Percentiles rank a stretch among this genome's conserved stretches.
phyloP scores from a whole-genome alignment of 1,140 invertebrate genomes.

The Drosophila hydei region DNA sequence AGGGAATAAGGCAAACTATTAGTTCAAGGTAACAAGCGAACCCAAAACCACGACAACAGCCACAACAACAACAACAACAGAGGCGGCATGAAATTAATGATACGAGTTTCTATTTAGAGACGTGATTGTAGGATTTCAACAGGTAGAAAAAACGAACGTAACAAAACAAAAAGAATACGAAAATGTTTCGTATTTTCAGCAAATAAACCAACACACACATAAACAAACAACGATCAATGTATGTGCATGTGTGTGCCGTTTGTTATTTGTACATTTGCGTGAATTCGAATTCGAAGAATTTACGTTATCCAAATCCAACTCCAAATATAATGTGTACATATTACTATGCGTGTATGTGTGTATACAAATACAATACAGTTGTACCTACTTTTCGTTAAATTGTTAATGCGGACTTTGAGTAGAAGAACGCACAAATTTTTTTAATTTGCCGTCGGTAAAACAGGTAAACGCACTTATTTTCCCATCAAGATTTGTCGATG shows the following conservation, averaged over 20 bases:
- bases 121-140: constrained; percentile 76
- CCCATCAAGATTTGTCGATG: not conserved
- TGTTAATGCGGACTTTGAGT: not conserved
- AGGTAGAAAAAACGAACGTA: constrained; percentile 62
- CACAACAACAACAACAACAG: constrained; percentile 27
- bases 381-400: not conserved
- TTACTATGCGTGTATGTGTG: constrained; percentile 11
- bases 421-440: not conserved
- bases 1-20: constrained; percentile 71
- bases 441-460: constrained; percentile 23
- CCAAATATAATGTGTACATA: not conserved
- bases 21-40: constrained; percentile 71
- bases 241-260: not conserved
- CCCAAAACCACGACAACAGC: constrained; percentile 46
- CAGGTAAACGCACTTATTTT: constrained; percentile 13
- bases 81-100: constrained; percentile 64
- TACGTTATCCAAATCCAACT: not conserved
- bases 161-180: constrained; percentile 61
- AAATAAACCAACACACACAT: constrained; percentile 42
- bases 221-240: constrained; percentile 31
- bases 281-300: constrained; percentile 1
- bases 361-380: constrained; percentile 1
- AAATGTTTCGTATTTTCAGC: constrained; percentile 60
- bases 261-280: constrained; percentile 5
- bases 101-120: constrained; percentile 79